Base-by-base conservation (phyloP, 2,113 vertebrate species). In the Pachypanchax playfairii region DNA sequence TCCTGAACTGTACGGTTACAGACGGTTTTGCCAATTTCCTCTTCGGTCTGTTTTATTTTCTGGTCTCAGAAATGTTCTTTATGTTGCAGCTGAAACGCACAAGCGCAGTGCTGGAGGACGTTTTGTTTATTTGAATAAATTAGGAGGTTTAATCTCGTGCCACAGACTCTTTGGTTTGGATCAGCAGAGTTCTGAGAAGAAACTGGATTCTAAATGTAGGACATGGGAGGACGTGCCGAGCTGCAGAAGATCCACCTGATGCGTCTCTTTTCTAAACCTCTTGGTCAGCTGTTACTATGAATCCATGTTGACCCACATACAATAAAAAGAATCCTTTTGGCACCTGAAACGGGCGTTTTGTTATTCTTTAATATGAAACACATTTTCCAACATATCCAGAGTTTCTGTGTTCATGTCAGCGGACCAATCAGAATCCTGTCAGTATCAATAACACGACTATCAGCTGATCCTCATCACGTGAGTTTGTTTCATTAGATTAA, bases 81-180 rank as follows among this genome's bases (percentile, higher is more conserved):
- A 65, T 70, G 74, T 82, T 48, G 66, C 60, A 73, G 80, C 80
- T 85, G 75, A 57, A 79, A 85, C 69, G 79, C 83, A 88, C 87
- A 90, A 87, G 62, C 21, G 44, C 67, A 77, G 60, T 65, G 57
- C 53, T 84, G 72, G 66, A 68, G 80, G 59, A 11, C 13, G 33
- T 35, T 35, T 35, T 2, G 11, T 35, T 87, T 65, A 42, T 71
- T 81, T 67, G 28, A 90, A 88, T 88, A 89, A 88, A 87, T 61
- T 76, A 60, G 74, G 70, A 75, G 63, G 76, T 44, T 65, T 77
- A 25, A 65, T 31, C 20, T 41, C 46, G 25, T 78, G 66, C 48
- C 43, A 56, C 15, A 38, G 52, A 33, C 15, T 75, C 13, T 48
- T 69, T 52, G 18, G 53, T 57, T 73, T 52, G 11, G 5, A 28